Base-by-base conservation (phyloP, 2,797 vertebrate species). In the Merluccius polli region DNA sequence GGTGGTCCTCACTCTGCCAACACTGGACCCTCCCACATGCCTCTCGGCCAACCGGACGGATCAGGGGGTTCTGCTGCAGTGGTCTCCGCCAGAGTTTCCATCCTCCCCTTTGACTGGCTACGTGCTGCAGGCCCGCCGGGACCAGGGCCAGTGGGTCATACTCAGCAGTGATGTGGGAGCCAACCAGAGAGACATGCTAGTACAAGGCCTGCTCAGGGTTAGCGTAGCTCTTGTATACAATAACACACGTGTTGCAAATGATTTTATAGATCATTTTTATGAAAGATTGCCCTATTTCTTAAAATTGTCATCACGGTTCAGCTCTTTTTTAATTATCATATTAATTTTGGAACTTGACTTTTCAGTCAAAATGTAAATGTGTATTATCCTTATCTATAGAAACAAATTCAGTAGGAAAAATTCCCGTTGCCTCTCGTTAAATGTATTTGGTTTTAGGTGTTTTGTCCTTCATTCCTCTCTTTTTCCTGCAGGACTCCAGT, bases 171-270 rank as follows among this genome's bases (percentile, higher is more conserved):
- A 93, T 52, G 95, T 98, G 79, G 85, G 89, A 0, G 92, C 93
- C 90, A 93, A 95, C 0, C 82, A 94, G 82, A 95, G 90, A 59
- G 92, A 97, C 85, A 72, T 98, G 59, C 91, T 98, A 73, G 95
- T 99, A 70, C 93, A 94, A 3, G 96, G 96, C 71, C 94, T 99
- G 72, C 91, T 96, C 33, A 95, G 97, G 95, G 98, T 99, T 91
- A 81, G 71, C 4, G n/a, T 65, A 75, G 6, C 44, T 41, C 12
- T 41, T 12, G 24, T 63, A 24, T 11, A 63, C 7, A 11, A 63
- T n/a, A 63, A 27, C 52, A 63, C n/a, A n/a, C 52, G 27, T 27
- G 59, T 65, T 65, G 12, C n/a, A 65, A 12, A 9, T 38, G 4
- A 7, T 38, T 38, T 12, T 7, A 38, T 38, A 38, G 11, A 8